These are phyloP conservation scores for Rhyacophila evoluta DNA, from an alignment of 2,888 invertebrate species.

Conservation along the genomic window DNA sequence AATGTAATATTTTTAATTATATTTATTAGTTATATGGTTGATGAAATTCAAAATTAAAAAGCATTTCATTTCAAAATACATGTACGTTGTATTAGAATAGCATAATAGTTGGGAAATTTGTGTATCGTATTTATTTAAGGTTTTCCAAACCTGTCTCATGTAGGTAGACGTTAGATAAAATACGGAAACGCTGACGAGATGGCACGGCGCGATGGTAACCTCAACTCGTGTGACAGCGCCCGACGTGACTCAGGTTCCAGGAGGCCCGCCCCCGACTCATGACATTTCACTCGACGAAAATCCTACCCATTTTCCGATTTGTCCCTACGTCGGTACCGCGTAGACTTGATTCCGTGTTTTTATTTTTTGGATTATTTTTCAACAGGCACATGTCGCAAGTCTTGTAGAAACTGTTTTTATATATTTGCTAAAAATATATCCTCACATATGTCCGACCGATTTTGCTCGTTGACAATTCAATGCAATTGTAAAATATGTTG, in stretches of 20 bases:
- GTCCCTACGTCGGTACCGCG: not conserved
- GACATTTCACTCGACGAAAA: constrained; percentile 20
- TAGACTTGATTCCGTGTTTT: not conserved
- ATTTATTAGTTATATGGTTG: too few species aligned
- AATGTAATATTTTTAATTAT: too few species aligned
- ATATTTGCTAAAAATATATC: not conserved
- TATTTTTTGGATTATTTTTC: not conserved
- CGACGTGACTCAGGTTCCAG: not conserved
- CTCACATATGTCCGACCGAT: too few species aligned
- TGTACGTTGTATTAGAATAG: too few species aligned
- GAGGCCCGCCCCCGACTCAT: not conserved
- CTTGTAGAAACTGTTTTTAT: not conserved
- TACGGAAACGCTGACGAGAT: not conserved
- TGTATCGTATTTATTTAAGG: too few species aligned
- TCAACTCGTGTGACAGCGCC: not conserved
- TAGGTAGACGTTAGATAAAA: too few species aligned
- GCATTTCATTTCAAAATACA: too few species aligned
- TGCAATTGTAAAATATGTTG: too few species aligned
- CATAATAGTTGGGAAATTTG: too few species aligned
- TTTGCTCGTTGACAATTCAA: too few species aligned
- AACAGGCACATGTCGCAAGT: not conserved
- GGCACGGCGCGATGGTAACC: not conserved
- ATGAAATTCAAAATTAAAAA: too few species aligned
- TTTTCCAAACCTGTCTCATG: too few species aligned
- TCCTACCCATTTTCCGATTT: not conserved